These are phyloP conservation scores for Dasypolia templi DNA, from an alignment of 2,888 invertebrate species.

Conservation along the genomic window DNA sequence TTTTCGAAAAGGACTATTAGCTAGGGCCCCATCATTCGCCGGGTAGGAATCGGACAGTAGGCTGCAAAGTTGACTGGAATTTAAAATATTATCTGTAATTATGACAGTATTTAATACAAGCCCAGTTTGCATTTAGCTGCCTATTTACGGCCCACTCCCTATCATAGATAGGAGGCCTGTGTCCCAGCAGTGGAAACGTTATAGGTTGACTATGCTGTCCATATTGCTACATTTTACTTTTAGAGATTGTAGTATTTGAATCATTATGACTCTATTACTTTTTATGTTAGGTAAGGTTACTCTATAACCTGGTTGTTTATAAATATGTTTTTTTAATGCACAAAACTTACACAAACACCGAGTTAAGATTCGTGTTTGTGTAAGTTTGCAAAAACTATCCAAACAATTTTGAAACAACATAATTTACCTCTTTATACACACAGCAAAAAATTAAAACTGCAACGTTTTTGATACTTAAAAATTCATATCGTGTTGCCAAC, in stretches of 20 bases:
- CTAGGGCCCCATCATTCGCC: background rate
- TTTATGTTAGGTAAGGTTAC: background rate
- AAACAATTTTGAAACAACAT: constrained; percentile 10
- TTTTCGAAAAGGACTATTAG: background rate
- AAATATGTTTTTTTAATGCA: background rate
- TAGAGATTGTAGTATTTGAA: background rate
- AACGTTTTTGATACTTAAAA: constrained; percentile 10
- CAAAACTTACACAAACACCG: no score
- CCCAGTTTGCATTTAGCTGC: no score
- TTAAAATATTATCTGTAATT: background rate
- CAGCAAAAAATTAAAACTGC: background rate
- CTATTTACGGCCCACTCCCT: no score
- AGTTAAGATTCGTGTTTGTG: background rate
- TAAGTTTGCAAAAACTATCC: background rate
- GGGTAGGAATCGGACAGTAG: background rate
- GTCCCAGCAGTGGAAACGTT: no score
- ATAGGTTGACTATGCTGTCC: no score
- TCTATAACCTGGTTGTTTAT: background rate
- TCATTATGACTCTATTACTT: background rate
- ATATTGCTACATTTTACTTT: background rate
- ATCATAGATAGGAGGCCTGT: no score
- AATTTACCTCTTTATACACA: constrained; percentile 19
- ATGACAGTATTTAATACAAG: background rate
- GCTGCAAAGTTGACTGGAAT: background rate
- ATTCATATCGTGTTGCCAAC: constrained; percentile 10